Base-by-base conservation (phyloP, 2,888 invertebrate species). In the Stenodera caucasica region DNA sequence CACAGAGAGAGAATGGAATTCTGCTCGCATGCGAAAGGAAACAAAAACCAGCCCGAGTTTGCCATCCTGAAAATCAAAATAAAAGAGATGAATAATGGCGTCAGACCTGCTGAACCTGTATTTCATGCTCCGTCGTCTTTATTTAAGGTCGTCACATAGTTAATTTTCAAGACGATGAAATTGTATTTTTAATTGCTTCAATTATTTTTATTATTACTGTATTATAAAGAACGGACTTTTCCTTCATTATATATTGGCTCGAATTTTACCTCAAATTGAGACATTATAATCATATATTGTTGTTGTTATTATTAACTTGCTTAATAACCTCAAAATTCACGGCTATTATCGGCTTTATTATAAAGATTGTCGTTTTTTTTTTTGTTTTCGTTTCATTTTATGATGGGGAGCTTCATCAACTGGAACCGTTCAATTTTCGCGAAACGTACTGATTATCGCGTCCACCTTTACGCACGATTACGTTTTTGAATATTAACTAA, bases 51-150 rank as follows among this genome's bases (percentile, higher is more conserved):
- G 72, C 67, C 63, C 60, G 68, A 73, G 69, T 73, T 72, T 68
- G 71, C 75, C 75, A 75, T 75, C 73, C 45, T 73, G 72, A 74
- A 80, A 80, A 80, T 77, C 78, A 77, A 80, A 80, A 78, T 79
- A 80, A 80, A 80, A 78, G 79, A 78, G 78, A 80, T 80, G 80
- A 80, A 72, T 80, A 79, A 80, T 80, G 80, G 79, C 80, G 79
- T 77, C 78, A 74, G 77, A 80, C 80, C 75, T 74, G 81, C 76
- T 75, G 75, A 77, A 80, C 81, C 80, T 79, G 81, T 81, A 80
- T 80, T 80, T 79, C 77, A 79, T 78, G 78, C 77, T 72, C 66
- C 75, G 78, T 79, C 79, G 76, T 77, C 79, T 79, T 80, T 79
- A 80, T 80, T 80, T 78, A 77, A 75, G 77, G 72, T 76, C 78